Conservation (phyloP, 35 echinoderm and acorn worm species). For the Diadema setosum region DNA sequence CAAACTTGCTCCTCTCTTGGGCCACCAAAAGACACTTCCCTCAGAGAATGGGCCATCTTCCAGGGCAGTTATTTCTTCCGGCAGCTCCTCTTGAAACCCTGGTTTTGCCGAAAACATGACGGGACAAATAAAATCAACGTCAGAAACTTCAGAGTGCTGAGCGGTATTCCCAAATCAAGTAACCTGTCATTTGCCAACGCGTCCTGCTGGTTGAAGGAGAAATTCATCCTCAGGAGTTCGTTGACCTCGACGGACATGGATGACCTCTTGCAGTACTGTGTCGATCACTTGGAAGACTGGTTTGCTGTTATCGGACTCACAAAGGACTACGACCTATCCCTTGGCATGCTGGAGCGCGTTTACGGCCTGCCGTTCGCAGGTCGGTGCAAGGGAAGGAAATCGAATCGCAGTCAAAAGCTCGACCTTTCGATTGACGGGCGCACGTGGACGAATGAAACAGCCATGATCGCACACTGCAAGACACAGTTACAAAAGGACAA, state of each 20-base stretch:
- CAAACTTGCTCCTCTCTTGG: constrained; percentile 15
- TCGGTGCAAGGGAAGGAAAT: constrained; percentile 24
- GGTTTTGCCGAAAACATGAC: neutral
- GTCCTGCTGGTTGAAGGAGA: constrained; percentile 72
- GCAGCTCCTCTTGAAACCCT: constrained; percentile 42
- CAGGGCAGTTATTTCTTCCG: constrained; percentile 73
- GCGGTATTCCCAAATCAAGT: neutral
- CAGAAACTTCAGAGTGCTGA: neutral
- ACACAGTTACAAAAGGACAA: constrained; percentile 45
- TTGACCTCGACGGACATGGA: constrained; percentile 25
- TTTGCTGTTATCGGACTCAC: constrained; percentile 62
- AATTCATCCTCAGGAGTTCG: constrained; percentile 52
- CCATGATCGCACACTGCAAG: constrained; percentile 6
- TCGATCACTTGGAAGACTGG: constrained; percentile 75
- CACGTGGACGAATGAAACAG: neutral
- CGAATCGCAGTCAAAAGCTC: constrained; percentile 38
- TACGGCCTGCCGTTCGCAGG: constrained; percentile 50
- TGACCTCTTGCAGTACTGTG: constrained; percentile 15
- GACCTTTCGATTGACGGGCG: neutral
- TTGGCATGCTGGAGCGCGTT: constrained; percentile 57
- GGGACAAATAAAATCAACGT: neutral
- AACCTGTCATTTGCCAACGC: neutral
- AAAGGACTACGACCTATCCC: constrained; percentile 54
- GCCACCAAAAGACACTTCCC: constrained; percentile 1
- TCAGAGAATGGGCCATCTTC: constrained; percentile 57